Conservation (phyloP, 2,113 vertebrate species). For the Chinchilla lanigera region DNA sequence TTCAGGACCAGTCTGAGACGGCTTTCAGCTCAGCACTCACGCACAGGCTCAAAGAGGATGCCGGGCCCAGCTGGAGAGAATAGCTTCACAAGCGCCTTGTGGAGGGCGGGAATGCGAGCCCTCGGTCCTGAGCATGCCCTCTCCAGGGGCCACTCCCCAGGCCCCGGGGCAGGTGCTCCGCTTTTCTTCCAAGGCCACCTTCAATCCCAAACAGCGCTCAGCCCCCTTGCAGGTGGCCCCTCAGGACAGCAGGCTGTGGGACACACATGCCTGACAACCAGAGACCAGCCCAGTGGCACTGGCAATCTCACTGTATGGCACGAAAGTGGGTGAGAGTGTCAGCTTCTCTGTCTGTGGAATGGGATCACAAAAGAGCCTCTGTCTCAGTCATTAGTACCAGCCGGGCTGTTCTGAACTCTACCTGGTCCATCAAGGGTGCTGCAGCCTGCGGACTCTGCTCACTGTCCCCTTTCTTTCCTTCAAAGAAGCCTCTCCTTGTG, state of each 20-base stretch:
- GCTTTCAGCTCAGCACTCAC: slow-evolving; percentile 39
- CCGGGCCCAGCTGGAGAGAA: background rate
- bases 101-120: background rate
- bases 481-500: background rate
- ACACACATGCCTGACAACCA: background rate
- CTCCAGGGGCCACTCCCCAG: background rate
- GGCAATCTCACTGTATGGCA: background rate
- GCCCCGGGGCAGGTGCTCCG: rapidly evolving
- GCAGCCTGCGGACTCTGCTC: background rate
- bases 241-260: background rate
- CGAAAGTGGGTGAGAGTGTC: background rate
- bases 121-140: background rate
- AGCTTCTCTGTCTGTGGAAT: background rate
- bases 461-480: background rate
- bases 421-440: rapidly evolving
- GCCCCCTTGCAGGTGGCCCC: background rate
- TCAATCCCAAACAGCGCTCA: background rate
- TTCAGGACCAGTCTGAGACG: background rate
- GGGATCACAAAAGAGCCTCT: background rate
- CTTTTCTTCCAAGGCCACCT: background rate
- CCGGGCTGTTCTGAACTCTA: background rate
- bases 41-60: background rate
- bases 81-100: background rate
- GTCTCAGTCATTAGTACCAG: background rate
- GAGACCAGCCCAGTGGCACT: background rate